Conservation (phyloP, 1,140 invertebrate genomes). For the Frieseomelitta varia region DNA sequence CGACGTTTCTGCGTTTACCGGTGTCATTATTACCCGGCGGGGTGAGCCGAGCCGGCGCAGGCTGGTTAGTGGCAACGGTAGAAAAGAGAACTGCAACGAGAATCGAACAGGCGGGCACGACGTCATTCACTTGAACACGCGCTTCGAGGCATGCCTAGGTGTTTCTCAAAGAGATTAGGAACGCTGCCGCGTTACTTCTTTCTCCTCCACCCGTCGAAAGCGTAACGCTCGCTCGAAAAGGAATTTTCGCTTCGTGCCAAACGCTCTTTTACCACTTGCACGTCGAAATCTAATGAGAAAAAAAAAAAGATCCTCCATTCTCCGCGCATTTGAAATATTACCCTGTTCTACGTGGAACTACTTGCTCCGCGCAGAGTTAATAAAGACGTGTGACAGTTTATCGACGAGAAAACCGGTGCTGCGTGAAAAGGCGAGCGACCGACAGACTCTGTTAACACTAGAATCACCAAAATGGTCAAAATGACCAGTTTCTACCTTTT, state of each 20-base stretch:
- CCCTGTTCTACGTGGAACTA: too few relatives aligned
- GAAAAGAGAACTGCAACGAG: conserved; percentile 43
- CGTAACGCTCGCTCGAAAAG: not conserved
- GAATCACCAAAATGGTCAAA: too few relatives aligned
- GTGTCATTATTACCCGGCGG: conserved; percentile 67
- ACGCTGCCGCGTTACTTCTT: not conserved
- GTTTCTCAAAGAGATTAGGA: conserved; percentile 32
- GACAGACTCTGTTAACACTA: too few relatives aligned
- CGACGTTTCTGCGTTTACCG: conserved; percentile 60
- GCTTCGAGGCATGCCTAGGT: not conserved
- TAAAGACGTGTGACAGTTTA: not conserved
- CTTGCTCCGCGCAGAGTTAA: not conserved
- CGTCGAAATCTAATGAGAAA: too few relatives aligned
- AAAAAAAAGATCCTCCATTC: not conserved
- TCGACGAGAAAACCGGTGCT: not conserved
- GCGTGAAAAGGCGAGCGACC: too few relatives aligned
- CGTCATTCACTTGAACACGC: conserved; percentile 23
- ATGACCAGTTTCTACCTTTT: too few relatives aligned
- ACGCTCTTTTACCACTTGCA: not conserved
- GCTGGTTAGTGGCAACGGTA: conserved; percentile 52
- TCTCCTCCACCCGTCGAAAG: not conserved
- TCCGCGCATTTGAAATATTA: not conserved
- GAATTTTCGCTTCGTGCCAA: not conserved
- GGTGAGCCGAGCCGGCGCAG: conserved; percentile 57
- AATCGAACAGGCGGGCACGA: conserved; percentile 5